Evolutionary conservation across 35 echinoderm and acorn worm genomes (phyloP), one percentile per base, ranked within the genome.

Genomic region (Apostichopus parvimensis): DNA sequence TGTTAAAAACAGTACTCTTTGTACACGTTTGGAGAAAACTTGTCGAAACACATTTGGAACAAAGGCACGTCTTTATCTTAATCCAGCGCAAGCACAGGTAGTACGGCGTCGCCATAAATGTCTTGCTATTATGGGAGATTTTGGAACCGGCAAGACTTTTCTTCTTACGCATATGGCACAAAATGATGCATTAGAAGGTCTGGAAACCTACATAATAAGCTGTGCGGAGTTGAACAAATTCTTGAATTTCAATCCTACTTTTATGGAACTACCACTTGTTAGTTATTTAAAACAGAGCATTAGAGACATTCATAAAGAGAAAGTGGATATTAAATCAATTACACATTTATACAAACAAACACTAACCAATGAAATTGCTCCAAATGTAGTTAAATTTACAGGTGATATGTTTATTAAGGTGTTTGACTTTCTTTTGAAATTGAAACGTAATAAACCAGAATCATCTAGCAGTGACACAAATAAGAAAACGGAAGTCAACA

Each of bases 131-230:
- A 80, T 0, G 4, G 78, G 78, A 80, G 78, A 80, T 11, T 80
- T 80, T 80, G 78, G 78, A 2, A 80, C 9, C 12, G 78, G 78
- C 6, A 80, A 80, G 10, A 80, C 28, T 45, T 80, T 80, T 13
- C 24, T 80, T 4, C 17, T 80, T 54, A 18, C 34, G 15, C 78
- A 53, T 53, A 15, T 54, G 58, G 58, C 58, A 9, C 58, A 61
- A 61, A 61, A 61, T 61, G 7, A 12, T 61, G 58, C 58, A 17
- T 9, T 9, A 53, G 52, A 53, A 53, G 28, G 25, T 53, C 5
- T 12, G 5, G 52, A 14, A 54, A 80, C 54, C 15, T 80, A 53
- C 54, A 11, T 80, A 10, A 6, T 80, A 11, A 80, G 28, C 34
- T 80, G 78, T 53, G 78, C 54, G 15, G 78, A 54, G 13, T 13